Evolutionary conservation across 2,113 vertebrate species (phyloP), one percentile per base, ranked within the genome.

Genomic region (Picathartes gymnocephalus): DNA sequence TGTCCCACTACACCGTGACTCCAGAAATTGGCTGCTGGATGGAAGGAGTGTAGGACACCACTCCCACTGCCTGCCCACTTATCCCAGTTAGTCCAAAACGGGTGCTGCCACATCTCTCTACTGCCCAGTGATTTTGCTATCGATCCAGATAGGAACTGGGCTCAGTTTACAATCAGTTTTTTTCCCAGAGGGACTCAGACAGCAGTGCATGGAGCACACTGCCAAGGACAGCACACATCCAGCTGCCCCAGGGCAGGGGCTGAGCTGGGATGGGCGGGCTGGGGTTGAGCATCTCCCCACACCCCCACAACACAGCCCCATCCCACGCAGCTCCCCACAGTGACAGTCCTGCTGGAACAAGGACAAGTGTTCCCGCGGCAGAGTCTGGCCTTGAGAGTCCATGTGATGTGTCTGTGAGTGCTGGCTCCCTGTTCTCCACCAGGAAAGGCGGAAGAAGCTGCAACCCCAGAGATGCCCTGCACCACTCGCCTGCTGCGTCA

Each of bases 241-340:
- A 51, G 30, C 58, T 14, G 22, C 73, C n/a, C 50, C 51, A 37
- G 48, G 70, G 1, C 0, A 0, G 17, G 31, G 31, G 45, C 37
- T 58, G 37, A 39, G 56, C 51, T 35, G 42, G n/a, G 28, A 42
- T 1, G 2, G 39, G 42, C 24, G 11, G 4, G 30, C 21, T 61
- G 68, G n/a, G 12, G 15, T 9, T 31, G 9, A 72, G 30, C 40
- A 27, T 40, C 11, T 6, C 64, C 42, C n/a, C 18, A 2, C 24
- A 51, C 6, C 1, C 48, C 28, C 9, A 12, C 42, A 44, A 15
- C 47, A 23, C 57, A 68, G 61, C 65, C 51, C 35, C 70, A 20
- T 31, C 51, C n/a, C 8, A 11, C 11, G 4, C 66, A 62, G n/a
- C 39, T 68, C 15, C 2, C 12, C 0, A 0, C 16, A 9, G 39